Base-by-base conservation (phyloP, 2,888 invertebrate species). In the Exocentrus adspersus region DNA sequence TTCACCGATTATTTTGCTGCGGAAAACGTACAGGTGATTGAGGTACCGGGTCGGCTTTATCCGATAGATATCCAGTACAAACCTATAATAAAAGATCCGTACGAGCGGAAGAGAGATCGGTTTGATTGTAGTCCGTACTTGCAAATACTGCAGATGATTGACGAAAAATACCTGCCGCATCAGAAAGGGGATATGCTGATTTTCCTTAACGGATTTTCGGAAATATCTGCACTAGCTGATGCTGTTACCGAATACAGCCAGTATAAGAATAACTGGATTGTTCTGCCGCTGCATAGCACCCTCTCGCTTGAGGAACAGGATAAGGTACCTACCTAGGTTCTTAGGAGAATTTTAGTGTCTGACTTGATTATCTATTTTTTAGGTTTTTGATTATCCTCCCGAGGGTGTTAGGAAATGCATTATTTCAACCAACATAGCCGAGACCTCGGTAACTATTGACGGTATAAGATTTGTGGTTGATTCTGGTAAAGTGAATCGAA, bases 371-470 rank as follows among this genome's bases (percentile, higher is more conserved):
- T 5, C 6, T 17, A 0, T 14, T 14, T 65, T 65, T 65, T 48
- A 71, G 71, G 71, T 76, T 5, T 99, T 99, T 80, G 96, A 98
- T 79, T 94, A 95, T 77, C 90, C 98, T 0, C 98, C 98, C 0
- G 94, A 96, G 59, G 95, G 97, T 2, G 89, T 95, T 1, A 87
- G 99, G 57, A 99, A 99, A 81, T 98, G 98, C 81, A 95, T 99
- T 64, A 90, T 99, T 0, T 95, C 97, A 0, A 99, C 99, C 0
- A 99, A 99, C 79, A 98, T 99, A 62, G 98, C 99, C 0, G 99
- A 99, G 85, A 99, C 99, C 0, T 98, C 98, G 0, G 92, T 99
- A 2, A 99, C 99, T 0, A 98, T 99, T 58, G 99, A 99, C 80
- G 98, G 98, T 0, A 93, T 99, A 57, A 86, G 98, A 53, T 99